phyloP scores from a whole-genome alignment of 2,888 invertebrate species.

The Acanthosoma haemorrhoidale region DNA sequence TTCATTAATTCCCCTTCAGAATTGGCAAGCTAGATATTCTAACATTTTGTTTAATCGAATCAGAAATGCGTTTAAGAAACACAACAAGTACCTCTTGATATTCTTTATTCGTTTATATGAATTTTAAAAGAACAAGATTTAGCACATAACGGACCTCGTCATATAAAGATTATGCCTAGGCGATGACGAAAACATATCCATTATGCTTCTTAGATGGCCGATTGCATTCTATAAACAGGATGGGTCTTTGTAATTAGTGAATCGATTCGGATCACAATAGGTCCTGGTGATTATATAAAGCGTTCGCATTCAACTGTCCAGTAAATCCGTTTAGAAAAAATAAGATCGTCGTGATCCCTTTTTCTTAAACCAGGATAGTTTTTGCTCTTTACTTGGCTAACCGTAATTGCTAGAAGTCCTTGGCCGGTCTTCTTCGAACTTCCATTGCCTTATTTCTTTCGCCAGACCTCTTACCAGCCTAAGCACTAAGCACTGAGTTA shows the following conservation, averaged over 20 bases:
- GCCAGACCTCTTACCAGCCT: background rate
- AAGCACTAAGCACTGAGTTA: slow-evolving; percentile 4
- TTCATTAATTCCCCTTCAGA: too few species aligned
- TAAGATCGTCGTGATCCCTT: background rate
- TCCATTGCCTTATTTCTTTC: background rate
- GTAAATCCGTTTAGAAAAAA: background rate
- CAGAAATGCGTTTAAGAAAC: too few species aligned
- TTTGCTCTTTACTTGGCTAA: background rate
- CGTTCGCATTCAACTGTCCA: background rate
- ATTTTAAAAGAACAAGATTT: too few species aligned
- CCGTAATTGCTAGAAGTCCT: background rate
- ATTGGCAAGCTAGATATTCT: too few species aligned
- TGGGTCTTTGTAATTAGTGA: background rate
- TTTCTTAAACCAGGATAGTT: background rate
- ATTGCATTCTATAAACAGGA: background rate
- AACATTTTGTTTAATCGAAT: too few species aligned
- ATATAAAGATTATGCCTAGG: background rate
- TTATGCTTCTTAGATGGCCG: background rate
- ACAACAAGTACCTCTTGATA: too few species aligned
- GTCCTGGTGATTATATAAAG: background rate
- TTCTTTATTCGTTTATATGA: too few species aligned
- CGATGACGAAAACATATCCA: background rate
- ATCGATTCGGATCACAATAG: background rate
- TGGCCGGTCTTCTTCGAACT: slow-evolving; percentile 9
- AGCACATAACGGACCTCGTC: too few species aligned